Conservation (phyloP, 2,888 invertebrate species). For the Caenorhabditis parvicauda region DNA sequence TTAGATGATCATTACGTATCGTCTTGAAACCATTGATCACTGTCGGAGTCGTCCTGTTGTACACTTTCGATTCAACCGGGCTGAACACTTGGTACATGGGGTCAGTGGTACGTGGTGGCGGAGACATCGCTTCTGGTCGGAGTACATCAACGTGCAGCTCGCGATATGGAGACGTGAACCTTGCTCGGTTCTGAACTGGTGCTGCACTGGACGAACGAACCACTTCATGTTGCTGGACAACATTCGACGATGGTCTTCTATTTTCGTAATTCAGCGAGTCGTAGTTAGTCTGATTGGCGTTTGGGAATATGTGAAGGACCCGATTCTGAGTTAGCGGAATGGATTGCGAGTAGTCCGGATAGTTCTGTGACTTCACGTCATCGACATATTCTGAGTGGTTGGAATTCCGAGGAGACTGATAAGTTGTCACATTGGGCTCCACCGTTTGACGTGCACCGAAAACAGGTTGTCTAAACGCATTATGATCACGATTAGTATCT, state of each 20-base stretch:
- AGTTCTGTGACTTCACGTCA: no score
- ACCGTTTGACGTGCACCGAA: no score
- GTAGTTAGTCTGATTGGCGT: slow-evolving; percentile 15
- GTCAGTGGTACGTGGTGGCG: no score
- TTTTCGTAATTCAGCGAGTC: not conserved
- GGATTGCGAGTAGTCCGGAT: no score
- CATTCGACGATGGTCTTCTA: slow-evolving; percentile 9
- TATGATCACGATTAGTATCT: no score
- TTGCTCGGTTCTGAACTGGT: slow-evolving; percentile 18
- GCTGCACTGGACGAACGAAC: not conserved
- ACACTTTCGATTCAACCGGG: slow-evolving; percentile 35
- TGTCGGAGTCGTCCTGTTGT: slow-evolving; percentile 17
- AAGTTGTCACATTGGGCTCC: no score
- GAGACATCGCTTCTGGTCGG: slow-evolving; percentile 7
- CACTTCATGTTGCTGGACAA: not conserved
- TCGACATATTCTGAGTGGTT: no score
- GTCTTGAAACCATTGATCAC: slow-evolving; percentile 37
- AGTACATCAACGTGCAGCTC: slow-evolving; percentile 14
- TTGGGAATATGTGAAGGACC: slow-evolving; percentile 24
- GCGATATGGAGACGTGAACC: slow-evolving; percentile 16
- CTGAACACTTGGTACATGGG: slow-evolving; percentile 24
- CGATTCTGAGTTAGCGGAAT: slow-evolving; percentile 25
- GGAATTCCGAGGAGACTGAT: no score
- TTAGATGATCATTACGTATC: slow-evolving; percentile 25
- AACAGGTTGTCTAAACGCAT: no score